Evolutionary conservation across 2,797 vertebrate genomes (phyloP), one percentile per base, ranked within the genome.

Genomic region (Aratinga solstitialis): DNA sequence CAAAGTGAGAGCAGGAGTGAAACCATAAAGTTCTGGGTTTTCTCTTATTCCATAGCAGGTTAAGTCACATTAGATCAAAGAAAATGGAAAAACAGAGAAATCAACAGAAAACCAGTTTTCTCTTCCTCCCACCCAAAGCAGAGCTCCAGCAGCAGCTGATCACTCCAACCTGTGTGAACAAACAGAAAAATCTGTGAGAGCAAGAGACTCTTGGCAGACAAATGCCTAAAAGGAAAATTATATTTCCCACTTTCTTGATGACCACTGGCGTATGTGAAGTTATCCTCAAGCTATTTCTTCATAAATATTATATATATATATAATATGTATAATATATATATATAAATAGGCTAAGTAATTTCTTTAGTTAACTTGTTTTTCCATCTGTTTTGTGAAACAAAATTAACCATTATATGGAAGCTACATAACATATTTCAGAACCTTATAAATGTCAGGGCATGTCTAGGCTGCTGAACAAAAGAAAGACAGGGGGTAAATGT

Each of bases 141-240:
- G 42, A 80, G 11, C 10, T 69, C 23, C 24, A 69, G 13, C 27
- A 42, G 51, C 32, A 61, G 18, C 30, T 43, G 24, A 68, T 53
- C 15, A 30, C 21, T 62, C 34, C 9, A 18, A 10, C 5, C 6
- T 27, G 5, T 22, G 27, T 23, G 24, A 72, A 48, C 12, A 53
- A 47, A 11, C 7, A 62, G 27, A 75, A 78, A 71, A 48, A 6
- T 19, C 43, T 47, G 27, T 32, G 19, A 74, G 11, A 83, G 9
- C 0, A 0, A 73, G 11, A 40, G 13, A 40, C 9, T 59, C 34
- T 50, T 10, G 13, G 21, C 32, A 77, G 30, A 62, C 3, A 40
- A 54, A 34, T 43, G 26, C 6, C 29, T 32, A 36, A 68, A 38
- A 18, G 6, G 2, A 78, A 78, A 81, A 62, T 22, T 17, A 3